phyloP scores from a whole-genome alignment of 23 tunicate species.

The Aplidium turbinatum region DNA sequence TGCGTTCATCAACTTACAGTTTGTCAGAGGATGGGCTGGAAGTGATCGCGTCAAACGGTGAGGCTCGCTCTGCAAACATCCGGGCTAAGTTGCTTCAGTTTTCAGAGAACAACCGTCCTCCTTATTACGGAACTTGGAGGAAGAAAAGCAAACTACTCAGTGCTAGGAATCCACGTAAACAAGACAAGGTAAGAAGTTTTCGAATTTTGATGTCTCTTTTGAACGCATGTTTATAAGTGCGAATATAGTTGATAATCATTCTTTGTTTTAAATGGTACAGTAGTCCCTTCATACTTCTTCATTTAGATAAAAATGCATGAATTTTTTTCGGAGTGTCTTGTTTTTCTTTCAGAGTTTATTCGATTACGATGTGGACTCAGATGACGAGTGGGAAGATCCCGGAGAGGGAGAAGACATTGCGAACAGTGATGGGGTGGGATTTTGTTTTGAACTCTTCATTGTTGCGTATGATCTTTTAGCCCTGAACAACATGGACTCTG shows the following conservation, averaged over 20 bases:
- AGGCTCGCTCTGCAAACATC: background rate
- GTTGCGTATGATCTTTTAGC: no score
- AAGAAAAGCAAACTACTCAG: constrained; percentile 45
- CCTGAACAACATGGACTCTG: no score
- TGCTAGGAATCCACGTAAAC: constrained; percentile 46
- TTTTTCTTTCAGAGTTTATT: constrained; percentile 57
- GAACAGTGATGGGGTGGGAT: constrained; percentile 90
- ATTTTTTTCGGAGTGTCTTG: background rate
- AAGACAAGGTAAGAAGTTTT: constrained; percentile 73
- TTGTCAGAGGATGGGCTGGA: constrained; percentile 82
- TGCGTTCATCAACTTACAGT: constrained; percentile 22
- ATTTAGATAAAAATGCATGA: background rate
- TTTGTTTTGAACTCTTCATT: no score
- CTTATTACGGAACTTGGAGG: constrained; percentile 88
- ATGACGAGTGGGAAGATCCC: constrained; percentile 96
- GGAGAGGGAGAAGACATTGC: constrained; percentile 94
- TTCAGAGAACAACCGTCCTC: constrained; percentile 83
- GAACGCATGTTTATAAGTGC: no score
- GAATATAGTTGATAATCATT: background rate
- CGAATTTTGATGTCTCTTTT: no score
- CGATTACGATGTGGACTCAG: constrained; percentile 94
- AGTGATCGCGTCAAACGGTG: constrained; percentile 29
- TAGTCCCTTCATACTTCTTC: no score
- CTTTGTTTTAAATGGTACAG: no score
- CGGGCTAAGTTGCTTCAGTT: constrained; percentile 70